These are phyloP conservation scores for Pterophyllum scalare DNA, from an alignment of 2,113 vertebrate genomes.

Conservation along the genomic window DNA sequence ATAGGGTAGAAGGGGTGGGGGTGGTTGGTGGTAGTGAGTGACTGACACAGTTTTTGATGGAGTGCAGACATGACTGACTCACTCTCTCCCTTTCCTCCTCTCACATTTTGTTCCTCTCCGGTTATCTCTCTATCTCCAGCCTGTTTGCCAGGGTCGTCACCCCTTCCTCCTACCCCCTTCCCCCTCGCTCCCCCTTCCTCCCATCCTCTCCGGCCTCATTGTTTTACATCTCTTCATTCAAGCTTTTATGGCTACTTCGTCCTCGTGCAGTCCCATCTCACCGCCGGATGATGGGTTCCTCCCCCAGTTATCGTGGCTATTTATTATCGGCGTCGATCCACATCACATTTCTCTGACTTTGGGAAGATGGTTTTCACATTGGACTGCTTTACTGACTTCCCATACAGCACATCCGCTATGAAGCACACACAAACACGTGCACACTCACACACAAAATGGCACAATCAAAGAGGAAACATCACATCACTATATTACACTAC, in stretches of 20 bases:
- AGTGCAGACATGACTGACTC: constrained; percentile 78
- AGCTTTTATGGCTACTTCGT: constrained; percentile 81
- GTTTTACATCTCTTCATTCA: constrained; percentile 79
- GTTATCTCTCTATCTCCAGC: constrained; percentile 56
- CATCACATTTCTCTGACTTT: constrained; percentile 79
- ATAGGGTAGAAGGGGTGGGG: constrained; percentile 47
- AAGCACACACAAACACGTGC: constrained; percentile 18
- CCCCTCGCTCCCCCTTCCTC: background rate
- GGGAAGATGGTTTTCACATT: constrained; percentile 81
- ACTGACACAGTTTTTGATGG: constrained; percentile 80
- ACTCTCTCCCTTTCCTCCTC: constrained; percentile 53
- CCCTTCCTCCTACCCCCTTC: background rate
- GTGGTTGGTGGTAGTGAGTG: constrained; percentile 52
- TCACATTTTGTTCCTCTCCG: constrained; percentile 36
- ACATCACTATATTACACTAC: constrained; percentile 57
- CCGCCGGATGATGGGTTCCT: constrained; percentile 73
- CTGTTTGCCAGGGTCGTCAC: constrained; percentile 41
- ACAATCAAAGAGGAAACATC: constrained; percentile 46
- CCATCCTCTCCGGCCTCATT: constrained; percentile 72
- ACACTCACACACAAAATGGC: constrained; percentile 24
- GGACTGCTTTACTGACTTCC: constrained; percentile 63
- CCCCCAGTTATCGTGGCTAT: constrained; percentile 76
- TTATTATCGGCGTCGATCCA: constrained; percentile 75
- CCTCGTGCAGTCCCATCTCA: constrained; percentile 72
- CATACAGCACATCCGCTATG: constrained; percentile 49